Evolutionary conservation across 2,888 invertebrate genomes (phyloP).

Genomic region (Barypeithes pellucidus): DNA sequence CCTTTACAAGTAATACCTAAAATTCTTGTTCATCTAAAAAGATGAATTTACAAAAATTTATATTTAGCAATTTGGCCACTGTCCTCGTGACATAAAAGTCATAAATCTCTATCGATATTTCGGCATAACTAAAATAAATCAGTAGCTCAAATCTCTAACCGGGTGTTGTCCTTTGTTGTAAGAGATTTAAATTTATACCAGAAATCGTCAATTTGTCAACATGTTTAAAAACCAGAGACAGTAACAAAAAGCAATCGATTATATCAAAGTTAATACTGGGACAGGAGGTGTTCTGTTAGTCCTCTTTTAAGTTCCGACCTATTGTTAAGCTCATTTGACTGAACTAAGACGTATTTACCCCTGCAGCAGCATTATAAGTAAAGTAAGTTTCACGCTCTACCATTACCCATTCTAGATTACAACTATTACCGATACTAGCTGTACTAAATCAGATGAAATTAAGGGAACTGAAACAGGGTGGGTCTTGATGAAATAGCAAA

Average conservation of each 20-base stretch:
- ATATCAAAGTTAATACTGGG: conserved; percentile 23
- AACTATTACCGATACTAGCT: too few relatives aligned
- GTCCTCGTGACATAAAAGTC: too few relatives aligned
- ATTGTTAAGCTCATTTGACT: not conserved
- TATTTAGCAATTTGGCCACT: too few relatives aligned
- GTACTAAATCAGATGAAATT: too few relatives aligned
- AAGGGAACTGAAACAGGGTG: too few relatives aligned
- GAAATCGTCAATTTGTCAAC: conserved; percentile 36
- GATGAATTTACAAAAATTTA: too few relatives aligned
- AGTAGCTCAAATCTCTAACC: conserved; percentile 3
- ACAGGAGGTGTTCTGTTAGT: conserved; percentile 34
- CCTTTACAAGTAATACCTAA: too few relatives aligned
- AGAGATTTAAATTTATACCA: conserved; percentile 24
- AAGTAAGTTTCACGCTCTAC: too few relatives aligned
- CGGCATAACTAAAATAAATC: not conserved
- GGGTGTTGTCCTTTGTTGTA: not conserved
- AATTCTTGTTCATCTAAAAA: too few relatives aligned
- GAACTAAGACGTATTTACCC: not conserved
- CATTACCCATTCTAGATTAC: too few relatives aligned
- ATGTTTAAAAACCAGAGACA: conserved; percentile 27
- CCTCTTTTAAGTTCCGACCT: conserved; percentile 22
- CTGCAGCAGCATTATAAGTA: not conserved
- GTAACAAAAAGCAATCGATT: conserved; percentile 25
- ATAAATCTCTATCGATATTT: too few relatives aligned
- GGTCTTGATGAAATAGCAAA: too few relatives aligned